A percentile compares a stretch with the other conserved stretches of the same genome.
These are phyloP conservation scores for Aethes cnicana DNA, from an alignment of 2,888 invertebrate genomes.

Conservation along the genomic window DNA sequence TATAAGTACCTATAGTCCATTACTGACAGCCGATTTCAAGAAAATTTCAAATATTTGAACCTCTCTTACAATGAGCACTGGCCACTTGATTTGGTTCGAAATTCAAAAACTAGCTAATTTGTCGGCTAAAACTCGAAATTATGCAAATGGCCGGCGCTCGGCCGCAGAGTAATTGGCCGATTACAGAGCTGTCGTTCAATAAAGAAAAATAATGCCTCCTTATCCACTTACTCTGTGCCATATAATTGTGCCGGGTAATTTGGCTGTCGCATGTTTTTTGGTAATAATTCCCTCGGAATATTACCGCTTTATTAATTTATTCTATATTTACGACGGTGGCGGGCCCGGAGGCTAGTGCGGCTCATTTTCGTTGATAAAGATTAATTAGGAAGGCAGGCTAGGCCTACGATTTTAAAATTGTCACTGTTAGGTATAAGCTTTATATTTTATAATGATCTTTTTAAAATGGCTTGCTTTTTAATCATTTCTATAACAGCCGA, in stretches of 20 bases:
- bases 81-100: constrained; percentile 1
- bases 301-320: constrained; percentile 41
- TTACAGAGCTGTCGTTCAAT: constrained; percentile 13
- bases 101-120: constrained; percentile 3
- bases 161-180: constrained; percentile 7
- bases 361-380: constrained; percentile 13
- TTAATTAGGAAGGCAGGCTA: no score
- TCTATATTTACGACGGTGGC: constrained; percentile 38
- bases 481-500: no score
- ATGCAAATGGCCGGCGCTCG: constrained; percentile 31
- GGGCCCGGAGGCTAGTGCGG: constrained; percentile 15
- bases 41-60: no score
- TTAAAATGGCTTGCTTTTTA: no score
- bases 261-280: constrained; percentile 53
- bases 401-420: no score
- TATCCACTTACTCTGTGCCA: constrained; percentile 48
- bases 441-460: no score
- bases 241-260: constrained; percentile 52
- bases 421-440: no score
- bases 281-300: constrained; percentile 44
- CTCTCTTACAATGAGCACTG: not conserved
- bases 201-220: constrained; percentile 39
- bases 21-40: no score
- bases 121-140: constrained; percentile 20
- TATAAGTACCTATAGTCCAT: no score